Conservation (phyloP, 2,888 invertebrate genomes). For the Eurytoma adleriae region DNA sequence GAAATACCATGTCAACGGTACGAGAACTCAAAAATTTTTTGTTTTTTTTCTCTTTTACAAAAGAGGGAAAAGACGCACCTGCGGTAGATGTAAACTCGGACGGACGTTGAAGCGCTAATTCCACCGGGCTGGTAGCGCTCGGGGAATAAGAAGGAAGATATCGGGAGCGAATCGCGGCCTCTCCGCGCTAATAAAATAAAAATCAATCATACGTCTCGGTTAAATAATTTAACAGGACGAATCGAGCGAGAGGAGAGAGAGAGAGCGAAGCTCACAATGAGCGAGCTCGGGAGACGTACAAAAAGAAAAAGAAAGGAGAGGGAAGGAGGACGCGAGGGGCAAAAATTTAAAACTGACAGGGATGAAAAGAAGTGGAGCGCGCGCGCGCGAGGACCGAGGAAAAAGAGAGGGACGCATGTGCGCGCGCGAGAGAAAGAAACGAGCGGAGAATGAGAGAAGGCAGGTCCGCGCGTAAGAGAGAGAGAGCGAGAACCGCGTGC, state of each 20-base stretch:
- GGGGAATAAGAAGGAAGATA: no score
- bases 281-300: not conserved
- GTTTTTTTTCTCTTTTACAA: no score
- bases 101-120: no score
- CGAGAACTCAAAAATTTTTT: no score
- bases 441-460: slow-evolving; percentile 48
- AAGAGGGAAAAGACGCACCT: no score
- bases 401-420: slow-evolving; percentile 32
- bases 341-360: slow-evolving; percentile 51
- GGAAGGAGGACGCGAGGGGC: not conserved
- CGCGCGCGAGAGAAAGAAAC: slow-evolving; percentile 40
- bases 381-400: slow-evolving; percentile 23
- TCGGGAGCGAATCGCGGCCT: no score
- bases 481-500: slow-evolving; percentile 68
- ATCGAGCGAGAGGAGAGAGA: not conserved
- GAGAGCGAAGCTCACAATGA: slow-evolving; percentile 17
- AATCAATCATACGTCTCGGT: slow-evolving; percentile 17
- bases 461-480: slow-evolving; percentile 59
- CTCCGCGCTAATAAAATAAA: slow-evolving; percentile 11
- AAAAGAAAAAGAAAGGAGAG: not conserved
- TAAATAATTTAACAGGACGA: slow-evolving; percentile 12
- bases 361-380: slow-evolving; percentile 46
- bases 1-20: no score
- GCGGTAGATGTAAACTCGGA: no score
- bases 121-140: no score